Percentiles rank a stretch among this genome's conserved stretches.
Evolutionary conservation across 2,113 vertebrate genomes (phyloP).

Genomic region (Terrapene triunguis): DNA sequence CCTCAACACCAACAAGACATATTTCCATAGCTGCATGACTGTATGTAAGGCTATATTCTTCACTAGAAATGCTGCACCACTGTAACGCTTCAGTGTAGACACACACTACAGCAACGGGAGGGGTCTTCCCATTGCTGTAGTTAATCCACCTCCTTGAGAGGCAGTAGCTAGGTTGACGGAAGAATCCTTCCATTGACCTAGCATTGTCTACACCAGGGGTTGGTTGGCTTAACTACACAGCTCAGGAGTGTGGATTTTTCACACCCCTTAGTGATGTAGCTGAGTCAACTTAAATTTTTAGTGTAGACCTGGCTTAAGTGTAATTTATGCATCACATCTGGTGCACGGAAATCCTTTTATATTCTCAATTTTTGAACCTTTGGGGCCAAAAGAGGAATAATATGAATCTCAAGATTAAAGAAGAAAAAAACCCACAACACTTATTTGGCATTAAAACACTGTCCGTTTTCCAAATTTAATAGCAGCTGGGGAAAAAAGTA

Average conservation of each 20-base stretch:
- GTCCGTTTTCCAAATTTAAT: constrained; percentile 31
- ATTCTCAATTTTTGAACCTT: background rate
- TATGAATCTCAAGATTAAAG: background rate
- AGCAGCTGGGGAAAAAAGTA: constrained; percentile 23
- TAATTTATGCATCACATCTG: background rate
- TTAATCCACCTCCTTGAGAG: background rate
- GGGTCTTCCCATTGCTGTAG: background rate
- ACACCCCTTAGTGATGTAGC: background rate
- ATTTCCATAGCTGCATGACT: background rate
- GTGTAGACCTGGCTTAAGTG: background rate
- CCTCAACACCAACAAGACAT: background rate
- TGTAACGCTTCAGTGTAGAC: background rate
- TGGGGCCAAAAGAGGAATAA: background rate
- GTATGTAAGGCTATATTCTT: background rate
- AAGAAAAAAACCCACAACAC: background rate
- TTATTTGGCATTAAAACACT: background rate
- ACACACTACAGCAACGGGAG: background rate
- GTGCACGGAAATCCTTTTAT: background rate
- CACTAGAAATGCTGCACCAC: background rate
- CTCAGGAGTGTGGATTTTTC: background rate
- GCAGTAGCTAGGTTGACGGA: background rate
- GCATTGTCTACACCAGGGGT: background rate
- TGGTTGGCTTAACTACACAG: background rate
- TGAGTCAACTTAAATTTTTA: background rate
- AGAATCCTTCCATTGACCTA: background rate